Evolutionary conservation across 2,113 vertebrate genomes (phyloP), one percentile per base, ranked within the genome.

Genomic region (Polyodon spathula): DNA sequence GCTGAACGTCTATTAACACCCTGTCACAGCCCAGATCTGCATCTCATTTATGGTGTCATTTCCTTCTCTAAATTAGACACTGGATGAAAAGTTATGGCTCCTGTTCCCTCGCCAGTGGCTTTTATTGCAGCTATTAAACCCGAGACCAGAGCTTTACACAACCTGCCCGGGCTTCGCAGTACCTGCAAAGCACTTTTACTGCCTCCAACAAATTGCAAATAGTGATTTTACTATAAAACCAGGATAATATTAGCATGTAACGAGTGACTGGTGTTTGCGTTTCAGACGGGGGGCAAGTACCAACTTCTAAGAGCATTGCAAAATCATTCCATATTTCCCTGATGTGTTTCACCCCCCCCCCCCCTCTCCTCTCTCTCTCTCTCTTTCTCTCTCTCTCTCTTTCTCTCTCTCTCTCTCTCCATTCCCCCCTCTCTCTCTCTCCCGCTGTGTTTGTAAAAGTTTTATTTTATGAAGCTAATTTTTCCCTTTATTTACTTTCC

Each of bases 141-240:
- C 87, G 79, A 73, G 84, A 68, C 78, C 81, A 79, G 73, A 73
- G 85, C 78, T 86, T 81, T 78, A 84, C 84, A 85, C 82, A 88
- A 83, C 82, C 87, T 85, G 82, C 82, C 88, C 77, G 86, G 84
- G 89, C 81, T 82, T 86, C 83, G 81, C 84, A 88, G 79, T 89
- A 92, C 90, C 89, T 89, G 89, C 85, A 92, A 92, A 88, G 89
- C 88, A 89, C 86, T 90, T 95, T 97, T 93, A 94, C 86, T 85
- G 88, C 88, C 76, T 83, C 85, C 81, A 91, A 92, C 92, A 94
- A 95, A 95, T 93, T 92, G 90, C 88, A 86, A 90, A 86, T 92
- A 94, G 89, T 88, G 91, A 96, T 97, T 94, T 93, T 93, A 85
- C 91, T 85, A 90, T 96, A 92, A 95, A 95, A 86, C 87, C 87